Conservation (phyloP, 2,797 vertebrate species). For the Aeoliscus strigatus region DNA sequence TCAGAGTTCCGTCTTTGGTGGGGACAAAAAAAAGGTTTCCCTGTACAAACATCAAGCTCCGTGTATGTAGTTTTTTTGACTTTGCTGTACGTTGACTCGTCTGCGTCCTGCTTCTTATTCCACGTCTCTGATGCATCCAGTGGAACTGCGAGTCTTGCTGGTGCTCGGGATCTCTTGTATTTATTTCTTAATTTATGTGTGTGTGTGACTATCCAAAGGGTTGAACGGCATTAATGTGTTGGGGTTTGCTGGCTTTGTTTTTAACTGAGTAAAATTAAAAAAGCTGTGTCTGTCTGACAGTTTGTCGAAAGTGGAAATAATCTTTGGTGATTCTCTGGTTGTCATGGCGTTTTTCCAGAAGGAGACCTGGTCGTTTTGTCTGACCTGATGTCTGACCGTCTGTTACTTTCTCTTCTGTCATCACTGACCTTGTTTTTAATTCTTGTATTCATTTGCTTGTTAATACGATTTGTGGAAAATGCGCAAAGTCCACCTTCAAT, state of each 20-base stretch:
- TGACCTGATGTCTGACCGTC: constrained; percentile 28
- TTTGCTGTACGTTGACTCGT: constrained; percentile 13
- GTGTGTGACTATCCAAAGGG: constrained; percentile 49
- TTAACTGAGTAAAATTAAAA: constrained; percentile 12
- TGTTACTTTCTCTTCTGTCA: constrained; percentile 11
- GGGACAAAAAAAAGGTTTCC: no score
- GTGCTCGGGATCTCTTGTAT: constrained; percentile 47
- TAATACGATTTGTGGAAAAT: constrained; percentile 27
- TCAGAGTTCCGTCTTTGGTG: no score
- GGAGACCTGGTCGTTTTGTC: constrained; percentile 13
- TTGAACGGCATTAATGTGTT: constrained; percentile 37
- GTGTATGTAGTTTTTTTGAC: no score
- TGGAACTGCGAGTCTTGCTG: constrained; percentile 10
- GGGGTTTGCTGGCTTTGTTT: constrained; percentile 22
- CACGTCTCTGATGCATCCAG: constrained; percentile 8
- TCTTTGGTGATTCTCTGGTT: constrained; percentile 6
- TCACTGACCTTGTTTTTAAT: constrained; percentile 31
- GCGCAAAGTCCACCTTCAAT: constrained; percentile 29
- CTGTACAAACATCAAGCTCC: no score
- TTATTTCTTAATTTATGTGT: constrained; percentile 70
- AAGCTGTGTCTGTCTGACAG: constrained; percentile 12
- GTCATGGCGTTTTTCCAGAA: constrained; percentile 27
- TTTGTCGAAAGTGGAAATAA: constrained; percentile 9
- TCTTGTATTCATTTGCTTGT: constrained; percentile 18
- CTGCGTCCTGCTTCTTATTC: constrained; percentile 19